Percentiles rank a stretch among this genome's conserved stretches.
These are phyloP conservation scores for Callyntrura sp. DNA, from an alignment of 2,888 invertebrate species.

Conservation along the genomic window DNA sequence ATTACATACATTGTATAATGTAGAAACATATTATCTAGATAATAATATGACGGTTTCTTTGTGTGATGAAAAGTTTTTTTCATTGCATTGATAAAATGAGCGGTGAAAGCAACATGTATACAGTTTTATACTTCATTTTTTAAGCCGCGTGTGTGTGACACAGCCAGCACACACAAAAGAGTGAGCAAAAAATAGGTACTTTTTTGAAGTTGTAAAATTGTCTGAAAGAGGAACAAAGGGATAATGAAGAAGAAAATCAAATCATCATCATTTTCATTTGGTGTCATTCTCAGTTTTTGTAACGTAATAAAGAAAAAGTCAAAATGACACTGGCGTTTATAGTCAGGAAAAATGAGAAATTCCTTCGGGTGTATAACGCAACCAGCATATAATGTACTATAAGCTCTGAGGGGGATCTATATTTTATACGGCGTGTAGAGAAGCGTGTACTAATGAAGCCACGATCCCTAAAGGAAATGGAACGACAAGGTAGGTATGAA, in stretches of 20 bases:
- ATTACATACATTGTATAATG: background rate
- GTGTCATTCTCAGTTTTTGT: slow-evolving; percentile 27
- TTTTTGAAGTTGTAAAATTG: background rate
- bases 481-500: slow-evolving; percentile 25
- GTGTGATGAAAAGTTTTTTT: background rate
- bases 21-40: slow-evolving; percentile 24
- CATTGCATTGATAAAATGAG: slow-evolving; percentile 1
- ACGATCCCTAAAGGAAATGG: slow-evolving; percentile 62
- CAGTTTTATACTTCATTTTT: background rate
- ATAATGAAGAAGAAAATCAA: slow-evolving; percentile 46
- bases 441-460: slow-evolving; percentile 61
- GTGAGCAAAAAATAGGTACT: background rate
- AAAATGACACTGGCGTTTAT: slow-evolving; percentile 55
- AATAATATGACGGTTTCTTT: slow-evolving; percentile 45
- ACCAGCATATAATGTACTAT: background rate
- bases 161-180: background rate
- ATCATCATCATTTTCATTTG: slow-evolving; percentile 46
- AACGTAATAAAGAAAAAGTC: slow-evolving; percentile 36
- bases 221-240: slow-evolving; percentile 53
- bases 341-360: slow-evolving; percentile 8
- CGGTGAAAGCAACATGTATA: slow-evolving; percentile 14
- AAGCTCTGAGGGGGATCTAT: background rate
- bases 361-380: slow-evolving; percentile 37
- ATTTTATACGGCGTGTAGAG: background rate
- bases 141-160: background rate